A percentile compares a stretch with the other conserved stretches of the same genome.
Conservation (phyloP, 2,113 vertebrate species). For the Pseudopodoces humilis region DNA sequence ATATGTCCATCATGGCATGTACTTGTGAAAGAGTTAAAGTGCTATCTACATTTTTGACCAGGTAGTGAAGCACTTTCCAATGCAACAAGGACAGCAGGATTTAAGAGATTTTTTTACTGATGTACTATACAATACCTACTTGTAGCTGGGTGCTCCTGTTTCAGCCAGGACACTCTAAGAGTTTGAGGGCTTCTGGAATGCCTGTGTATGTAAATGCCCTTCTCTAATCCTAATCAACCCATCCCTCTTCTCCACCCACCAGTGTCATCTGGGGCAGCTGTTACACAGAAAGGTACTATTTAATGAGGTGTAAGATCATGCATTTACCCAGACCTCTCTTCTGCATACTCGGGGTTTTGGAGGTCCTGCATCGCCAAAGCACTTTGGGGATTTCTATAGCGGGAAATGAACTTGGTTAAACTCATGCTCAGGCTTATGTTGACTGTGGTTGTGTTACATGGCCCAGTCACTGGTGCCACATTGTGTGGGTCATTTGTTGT, state of each 20-base stretch:
- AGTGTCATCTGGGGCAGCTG: not conserved
- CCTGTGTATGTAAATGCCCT: not conserved
- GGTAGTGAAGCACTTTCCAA: not conserved
- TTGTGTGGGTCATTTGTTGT: fast-evolving
- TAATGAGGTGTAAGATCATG: not conserved
- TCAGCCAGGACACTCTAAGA: not conserved
- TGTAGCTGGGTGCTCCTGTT: not conserved
- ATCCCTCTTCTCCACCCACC: not conserved
- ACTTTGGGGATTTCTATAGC: not conserved
- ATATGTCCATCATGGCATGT: not conserved
- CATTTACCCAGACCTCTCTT: not conserved
- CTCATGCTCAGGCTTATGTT: not conserved
- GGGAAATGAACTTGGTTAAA: not conserved
- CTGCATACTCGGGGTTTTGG: not conserved
- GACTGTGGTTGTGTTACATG: not conserved
- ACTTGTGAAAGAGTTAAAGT: not conserved
- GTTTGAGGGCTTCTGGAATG: not conserved
- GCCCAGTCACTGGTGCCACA: not conserved
- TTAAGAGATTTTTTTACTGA: not conserved
- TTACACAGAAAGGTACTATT: not conserved
- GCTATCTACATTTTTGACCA: not conserved
- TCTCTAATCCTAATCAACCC: not conserved
- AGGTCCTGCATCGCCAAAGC: not conserved
- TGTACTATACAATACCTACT: fast-evolving
- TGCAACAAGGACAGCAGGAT: not conserved